phyloP scores from a whole-genome alignment of 2,113 vertebrate genomes.

The Lophochroa leadbeateri region DNA sequence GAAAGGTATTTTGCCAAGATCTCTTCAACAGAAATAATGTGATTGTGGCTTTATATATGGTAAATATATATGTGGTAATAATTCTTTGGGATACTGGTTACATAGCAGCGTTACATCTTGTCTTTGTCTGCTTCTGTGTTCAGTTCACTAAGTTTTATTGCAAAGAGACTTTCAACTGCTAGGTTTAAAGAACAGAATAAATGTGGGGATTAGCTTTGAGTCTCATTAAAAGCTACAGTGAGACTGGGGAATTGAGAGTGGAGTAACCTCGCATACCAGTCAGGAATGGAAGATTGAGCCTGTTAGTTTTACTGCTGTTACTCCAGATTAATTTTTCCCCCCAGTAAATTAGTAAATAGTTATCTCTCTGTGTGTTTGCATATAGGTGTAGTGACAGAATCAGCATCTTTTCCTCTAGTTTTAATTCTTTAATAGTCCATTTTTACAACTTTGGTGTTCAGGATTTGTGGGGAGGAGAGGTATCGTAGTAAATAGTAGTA shows the following conservation, averaged over 20 bases:
- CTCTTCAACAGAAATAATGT: background rate
- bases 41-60: background rate
- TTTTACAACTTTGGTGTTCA: background rate
- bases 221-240: background rate
- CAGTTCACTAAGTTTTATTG: background rate
- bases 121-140: background rate
- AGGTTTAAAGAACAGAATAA: background rate
- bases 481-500: background rate
- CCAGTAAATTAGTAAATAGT: background rate
- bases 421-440: background rate
- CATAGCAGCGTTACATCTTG: accelerated
- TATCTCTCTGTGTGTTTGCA: background rate
- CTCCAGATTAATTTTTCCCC: background rate
- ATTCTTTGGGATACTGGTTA: background rate
- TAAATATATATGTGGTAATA: accelerated
- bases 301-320: background rate
- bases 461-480: background rate
- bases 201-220: background rate
- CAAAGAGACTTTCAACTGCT: background rate
- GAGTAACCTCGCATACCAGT: background rate
- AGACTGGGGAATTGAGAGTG: background rate
- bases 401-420: background rate
- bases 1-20: background rate
- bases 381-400: background rate
- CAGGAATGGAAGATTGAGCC: background rate